Base-by-base conservation (phyloP, 2,888 invertebrate genomes). In the Mesorhabditis spiculigera region DNA sequence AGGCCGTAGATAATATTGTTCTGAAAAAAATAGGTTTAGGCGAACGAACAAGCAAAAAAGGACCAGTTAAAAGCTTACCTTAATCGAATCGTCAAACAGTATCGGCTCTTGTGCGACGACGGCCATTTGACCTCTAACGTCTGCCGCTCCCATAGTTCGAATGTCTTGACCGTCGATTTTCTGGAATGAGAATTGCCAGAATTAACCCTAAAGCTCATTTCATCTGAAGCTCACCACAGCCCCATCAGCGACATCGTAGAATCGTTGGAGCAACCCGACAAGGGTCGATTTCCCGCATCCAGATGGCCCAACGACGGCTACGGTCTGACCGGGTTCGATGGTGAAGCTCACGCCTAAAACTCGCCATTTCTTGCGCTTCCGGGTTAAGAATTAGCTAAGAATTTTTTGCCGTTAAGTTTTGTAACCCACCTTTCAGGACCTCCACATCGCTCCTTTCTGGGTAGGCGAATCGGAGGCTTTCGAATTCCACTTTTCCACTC, bases 71-170 rank as follows among this genome's bases (percentile, higher is more conserved):
- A 50, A 10, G n/a, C 58, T 50, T 67, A 68, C 93, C 0, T 89
- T 76, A 45, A 88, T 84, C 4, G 86, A 82, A 64, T 86, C 78
- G 45, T 87, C 87, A 81, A 87, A 87, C 45, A 88, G 89, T 2
- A 92, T 91, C 0, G 95, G 95, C 84, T 95, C 95, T 87, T 95
- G 95, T 2, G 93, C 92, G 0, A 95, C 94, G 73, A 95, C 91
- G 4, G 94, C 94, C 72, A 95, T 90, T 76, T 93, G 91, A 63
- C 90, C 89, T 71, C 95, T 89, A 6, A 92, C 86, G 68, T 90
- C 90, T 0, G 89, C 84, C 41, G 93, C 84, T 62, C 80, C 81
- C 66, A 83, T 63, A 5, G 73, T 72, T 41, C 72, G 69, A 43
- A 87, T 82, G n/a, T 86, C 84, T 5, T 79, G 64, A 5, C 81